Evolutionary conservation across 2,113 vertebrate species (phyloP), one percentile per base, ranked within the genome.

Genomic region (Charadrius vociferus): DNA sequence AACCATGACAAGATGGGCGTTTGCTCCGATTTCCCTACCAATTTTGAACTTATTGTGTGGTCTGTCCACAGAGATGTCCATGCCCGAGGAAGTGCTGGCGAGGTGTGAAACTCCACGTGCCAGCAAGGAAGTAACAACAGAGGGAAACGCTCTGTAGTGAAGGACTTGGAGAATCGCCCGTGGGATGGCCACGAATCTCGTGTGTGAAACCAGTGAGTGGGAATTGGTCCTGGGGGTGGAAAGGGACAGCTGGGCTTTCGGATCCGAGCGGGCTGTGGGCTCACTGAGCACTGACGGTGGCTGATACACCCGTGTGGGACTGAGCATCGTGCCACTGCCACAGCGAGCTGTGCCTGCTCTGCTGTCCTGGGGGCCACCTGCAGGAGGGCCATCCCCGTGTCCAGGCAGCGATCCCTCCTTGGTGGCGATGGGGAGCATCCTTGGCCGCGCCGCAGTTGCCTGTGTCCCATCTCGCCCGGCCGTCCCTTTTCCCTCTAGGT

Each of bases 351-450:
- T 32, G 14, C 36, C n/a, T 3, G 0, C 52, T 39, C 34, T 22
- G 6, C 17, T 32, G 37, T 73, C 43, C 30, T 6, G 2, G 53
- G 53, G 43, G n/a, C 19, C 59, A 73, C 50, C 24, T 20, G 32
- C 70, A 58, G 68, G 59, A 53, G 29, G 49, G 12, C 59, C 65
- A 34, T 17, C 58, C 29, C 61, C 3, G 3, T 20, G 21, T 29
- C 67, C 81, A 19, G 65, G 39, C 90, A 53, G 56, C 0, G 2
- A 47, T 19, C 23, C 34, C 58, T 58, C 29, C 50, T 47, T 1
- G 0, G 9, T 65, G 30, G 8, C 0, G 2, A 52, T 1, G 0
- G 2, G 75, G 34, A 79, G 23, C 21, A 18, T 7, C 21, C 47
- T 23, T 49, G 21, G 47, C 47, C 21, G 10, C 12, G 11, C 49